A percentile compares a stretch with the other conserved stretches of the same genome.
Conservation (phyloP, 2,888 invertebrate species). For the Glyphotaelius pellucidus region DNA sequence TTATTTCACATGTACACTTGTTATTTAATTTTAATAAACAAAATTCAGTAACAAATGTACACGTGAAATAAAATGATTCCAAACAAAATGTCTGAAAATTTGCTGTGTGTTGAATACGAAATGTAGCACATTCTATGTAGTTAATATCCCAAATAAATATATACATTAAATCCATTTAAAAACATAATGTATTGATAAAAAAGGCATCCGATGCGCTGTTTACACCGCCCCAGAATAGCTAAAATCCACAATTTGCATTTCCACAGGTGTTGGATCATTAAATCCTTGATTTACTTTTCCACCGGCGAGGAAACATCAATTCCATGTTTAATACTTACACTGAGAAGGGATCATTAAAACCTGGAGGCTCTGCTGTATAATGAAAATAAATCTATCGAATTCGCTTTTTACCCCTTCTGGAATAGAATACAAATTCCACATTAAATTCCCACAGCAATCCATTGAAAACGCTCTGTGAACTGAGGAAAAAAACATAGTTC, state of each 20-base stretch:
- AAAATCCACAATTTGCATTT: neutral
- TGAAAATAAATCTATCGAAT: neutral
- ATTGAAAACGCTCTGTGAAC: neutral
- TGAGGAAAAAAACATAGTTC: too few species aligned
- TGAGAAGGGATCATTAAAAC: neutral
- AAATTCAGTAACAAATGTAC: too few species aligned
- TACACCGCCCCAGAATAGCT: neutral
- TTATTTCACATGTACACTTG: too few species aligned
- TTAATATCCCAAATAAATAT: too few species aligned
- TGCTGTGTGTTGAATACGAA: too few species aligned
- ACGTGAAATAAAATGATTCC: too few species aligned
- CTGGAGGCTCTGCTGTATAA: neutral
- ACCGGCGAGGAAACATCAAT: too few species aligned
- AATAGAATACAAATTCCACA: neutral
- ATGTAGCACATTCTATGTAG: too few species aligned
- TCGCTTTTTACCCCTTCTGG: neutral
- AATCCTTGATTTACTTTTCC: neutral
- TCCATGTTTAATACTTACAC: neutral
- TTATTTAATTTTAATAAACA: too few species aligned
- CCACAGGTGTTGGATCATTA: neutral
- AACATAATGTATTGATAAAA: neutral
- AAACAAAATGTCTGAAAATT: too few species aligned
- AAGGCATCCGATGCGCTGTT: neutral
- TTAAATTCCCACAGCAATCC: too few species aligned
- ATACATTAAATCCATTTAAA: neutral